Evolutionary conservation across 2,888 invertebrate species (phyloP).

Genomic region (Harpalus rubripes): DNA sequence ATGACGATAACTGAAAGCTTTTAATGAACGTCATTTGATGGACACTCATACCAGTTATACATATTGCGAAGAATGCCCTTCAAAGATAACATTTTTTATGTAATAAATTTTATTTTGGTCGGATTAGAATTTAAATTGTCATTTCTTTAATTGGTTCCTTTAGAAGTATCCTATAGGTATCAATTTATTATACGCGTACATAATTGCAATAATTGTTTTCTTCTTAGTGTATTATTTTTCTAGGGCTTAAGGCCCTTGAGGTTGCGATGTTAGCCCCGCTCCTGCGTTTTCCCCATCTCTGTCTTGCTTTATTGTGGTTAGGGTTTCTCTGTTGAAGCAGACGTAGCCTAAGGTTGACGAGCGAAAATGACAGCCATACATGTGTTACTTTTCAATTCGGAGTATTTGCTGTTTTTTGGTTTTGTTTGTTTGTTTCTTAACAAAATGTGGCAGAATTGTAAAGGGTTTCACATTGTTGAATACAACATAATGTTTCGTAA

Average conservation of each 20-base stretch:
- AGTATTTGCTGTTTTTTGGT: slow-evolving; percentile 20
- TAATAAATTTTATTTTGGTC: too few species aligned
- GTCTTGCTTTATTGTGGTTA: slow-evolving; percentile 18
- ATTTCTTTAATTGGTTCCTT: too few species aligned
- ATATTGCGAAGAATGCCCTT: too few species aligned
- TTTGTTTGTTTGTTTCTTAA: slow-evolving; percentile 19
- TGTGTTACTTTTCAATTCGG: slow-evolving; percentile 31
- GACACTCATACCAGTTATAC: too few species aligned
- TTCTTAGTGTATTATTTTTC: neutral
- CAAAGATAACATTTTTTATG: too few species aligned
- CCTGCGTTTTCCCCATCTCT: slow-evolving; percentile 30
- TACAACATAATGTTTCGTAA: neutral
- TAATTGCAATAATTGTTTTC: neutral
- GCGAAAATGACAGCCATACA: slow-evolving; percentile 45
- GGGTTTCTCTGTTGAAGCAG: slow-evolving; percentile 15
- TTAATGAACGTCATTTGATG: too few species aligned
- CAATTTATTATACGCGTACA: too few species aligned
- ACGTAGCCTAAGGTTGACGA: slow-evolving; percentile 33
- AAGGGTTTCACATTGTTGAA: neutral
- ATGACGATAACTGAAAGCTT: too few species aligned
- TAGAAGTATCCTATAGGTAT: too few species aligned
- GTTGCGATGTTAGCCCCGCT: neutral
- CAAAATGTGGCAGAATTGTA: neutral
- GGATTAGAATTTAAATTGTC: too few species aligned
- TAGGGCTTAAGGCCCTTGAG: neutral